Conservation (phyloP, 2,888 invertebrate genomes). For the Microctonus hyperodae region DNA sequence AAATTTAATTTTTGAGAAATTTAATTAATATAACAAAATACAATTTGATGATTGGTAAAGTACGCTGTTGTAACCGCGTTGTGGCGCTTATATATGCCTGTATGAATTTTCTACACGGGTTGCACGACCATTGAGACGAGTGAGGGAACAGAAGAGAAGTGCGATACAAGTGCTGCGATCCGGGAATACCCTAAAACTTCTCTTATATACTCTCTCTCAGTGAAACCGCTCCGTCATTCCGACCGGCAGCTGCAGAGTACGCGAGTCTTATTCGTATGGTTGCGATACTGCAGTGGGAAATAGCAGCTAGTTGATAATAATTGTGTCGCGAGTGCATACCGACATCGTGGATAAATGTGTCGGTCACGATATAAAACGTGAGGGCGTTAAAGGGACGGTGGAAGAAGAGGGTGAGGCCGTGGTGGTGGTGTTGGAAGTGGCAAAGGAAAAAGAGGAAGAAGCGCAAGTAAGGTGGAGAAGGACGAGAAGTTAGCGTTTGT, state of each 20-base stretch:
- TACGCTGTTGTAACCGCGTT: background rate
- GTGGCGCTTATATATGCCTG: too few species aligned
- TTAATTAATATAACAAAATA: background rate
- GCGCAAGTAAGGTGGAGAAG: conserved; percentile 36
- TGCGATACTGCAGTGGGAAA: background rate
- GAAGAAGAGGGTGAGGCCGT: conserved; percentile 25
- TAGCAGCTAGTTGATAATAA: conserved; percentile 6
- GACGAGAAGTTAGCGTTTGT: conserved; percentile 37
- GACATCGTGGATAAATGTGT: conserved; percentile 49
- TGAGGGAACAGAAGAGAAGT: conserved; percentile 1
- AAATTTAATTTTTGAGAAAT: background rate
- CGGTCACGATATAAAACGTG: conserved; percentile 56
- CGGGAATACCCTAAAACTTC: conserved; percentile 19
- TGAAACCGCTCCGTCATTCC: background rate
- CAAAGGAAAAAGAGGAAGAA: conserved; percentile 34
- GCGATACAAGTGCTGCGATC: conserved; percentile 7
- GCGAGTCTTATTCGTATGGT: conserved; percentile 8
- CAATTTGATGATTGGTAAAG: too few species aligned
- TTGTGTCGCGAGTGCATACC: conserved; percentile 13
- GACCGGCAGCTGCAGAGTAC: background rate
- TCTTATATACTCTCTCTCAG: conserved; percentile 29
- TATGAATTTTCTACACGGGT: too few species aligned
- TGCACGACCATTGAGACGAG: background rate
- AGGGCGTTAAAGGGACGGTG: conserved; percentile 32
- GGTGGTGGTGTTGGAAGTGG: conserved; percentile 29